Evolutionary conservation across 2,888 invertebrate species (phyloP).

Genomic region (Tenthredo amoena): DNA sequence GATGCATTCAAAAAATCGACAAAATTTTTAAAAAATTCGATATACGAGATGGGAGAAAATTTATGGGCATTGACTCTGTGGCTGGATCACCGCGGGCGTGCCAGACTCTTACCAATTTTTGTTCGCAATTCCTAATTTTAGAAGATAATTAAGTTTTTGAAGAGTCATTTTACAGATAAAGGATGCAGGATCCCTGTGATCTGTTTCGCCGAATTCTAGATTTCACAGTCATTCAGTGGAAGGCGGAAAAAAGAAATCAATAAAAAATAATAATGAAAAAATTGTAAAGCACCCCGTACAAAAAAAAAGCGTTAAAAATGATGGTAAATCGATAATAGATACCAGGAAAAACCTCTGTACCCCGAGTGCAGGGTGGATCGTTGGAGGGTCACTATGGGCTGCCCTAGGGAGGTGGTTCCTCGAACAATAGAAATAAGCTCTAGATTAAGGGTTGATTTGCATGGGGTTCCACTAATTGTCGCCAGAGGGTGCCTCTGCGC

Average conservation of each 20-base stretch:
- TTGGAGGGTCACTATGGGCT: slow-evolving; percentile 53
- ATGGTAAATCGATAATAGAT: slow-evolving; percentile 48
- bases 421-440: slow-evolving; percentile 63
- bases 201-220: not conserved
- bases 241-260: not conserved
- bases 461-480: slow-evolving; percentile 66
- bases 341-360: not conserved
- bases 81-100: too few relatives aligned
- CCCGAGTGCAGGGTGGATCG: slow-evolving; percentile 23
- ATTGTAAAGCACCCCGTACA: not conserved
- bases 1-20: not conserved
- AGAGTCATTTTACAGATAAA: not conserved
- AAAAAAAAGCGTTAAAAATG: slow-evolving; percentile 29
- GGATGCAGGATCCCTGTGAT: not conserved
- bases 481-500: slow-evolving; percentile 51
- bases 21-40: not conserved
- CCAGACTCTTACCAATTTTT: too few relatives aligned
- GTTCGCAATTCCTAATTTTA: too few relatives aligned
- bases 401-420: slow-evolving; percentile 49
- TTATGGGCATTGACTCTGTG: too few relatives aligned
- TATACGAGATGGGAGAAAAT: not conserved
- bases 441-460: slow-evolving; percentile 68
- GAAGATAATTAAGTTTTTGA: not conserved
- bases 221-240: not conserved
- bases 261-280: not conserved